Base-by-base conservation (phyloP, 2,113 vertebrate species). In the Poeciliopsis turrubarensis region DNA sequence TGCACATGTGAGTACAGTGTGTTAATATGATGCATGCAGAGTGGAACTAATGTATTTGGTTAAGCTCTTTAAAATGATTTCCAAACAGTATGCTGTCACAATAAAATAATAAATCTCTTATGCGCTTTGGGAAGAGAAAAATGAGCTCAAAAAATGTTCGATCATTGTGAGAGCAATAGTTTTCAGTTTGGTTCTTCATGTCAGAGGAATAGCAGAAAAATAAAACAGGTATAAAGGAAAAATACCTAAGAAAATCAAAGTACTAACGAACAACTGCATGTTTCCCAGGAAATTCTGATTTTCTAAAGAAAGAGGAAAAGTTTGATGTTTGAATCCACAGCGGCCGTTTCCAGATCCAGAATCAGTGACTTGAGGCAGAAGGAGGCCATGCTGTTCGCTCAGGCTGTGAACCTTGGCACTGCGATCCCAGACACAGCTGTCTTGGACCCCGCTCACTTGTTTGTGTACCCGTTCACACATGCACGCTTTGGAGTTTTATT, bases 401-500 rank as follows among this genome's bases (percentile, higher is more conserved):
- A 68, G 87, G 76, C 81, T 69, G 61, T 76, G 69, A 86, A 89
- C 81, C 83, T 79, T 90, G 86, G 84, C 84, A 81, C 77, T 70
- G 76, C 66, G 11, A 79, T 62, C 73, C 27, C 78, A 78, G 44
- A 34, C 83, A 68, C 92, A 93, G 89, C 92, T 94, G 92, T 88
- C 81, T 84, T 89, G 87, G 86, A 89, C 73, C 31, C 76, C 41
- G 81, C 83, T 75, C 79, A 73, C 70, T 92, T 94, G 88, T 92
- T 90, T 91, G 87, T 87, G 78, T 83, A 86, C 90, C 89, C 84
- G 54, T 86, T 91, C 79, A 78, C 88, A 89, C 90, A 90, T 87
- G 89, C 88, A 90, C 68, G 86, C 88, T 90, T 90, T 91, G 86
- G 89, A 87, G 83, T 91, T 94, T 93, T 91, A 92, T 94, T 91